Evolutionary conservation across 92 coral and sea anemone genomes (phyloP).

Genomic region (Parazoanthus atlanticus): DNA sequence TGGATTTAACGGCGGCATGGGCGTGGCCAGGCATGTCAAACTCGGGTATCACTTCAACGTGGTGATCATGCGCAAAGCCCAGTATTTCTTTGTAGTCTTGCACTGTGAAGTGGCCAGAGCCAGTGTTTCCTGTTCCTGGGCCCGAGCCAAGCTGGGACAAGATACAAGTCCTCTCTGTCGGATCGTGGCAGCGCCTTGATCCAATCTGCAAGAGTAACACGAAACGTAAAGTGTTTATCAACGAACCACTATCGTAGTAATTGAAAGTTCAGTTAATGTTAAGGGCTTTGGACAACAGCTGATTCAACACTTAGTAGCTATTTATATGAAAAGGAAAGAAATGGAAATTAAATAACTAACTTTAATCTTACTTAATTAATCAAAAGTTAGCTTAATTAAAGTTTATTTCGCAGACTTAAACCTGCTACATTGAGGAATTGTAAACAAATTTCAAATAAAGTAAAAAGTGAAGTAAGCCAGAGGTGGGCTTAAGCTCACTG

Average conservation of each 20-base stretch:
- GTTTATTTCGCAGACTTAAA: too few relatives aligned
- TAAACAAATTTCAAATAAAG: too few relatives aligned
- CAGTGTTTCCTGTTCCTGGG: constrained; percentile 72
- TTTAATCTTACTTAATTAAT: too few relatives aligned
- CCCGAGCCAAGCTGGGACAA: constrained; percentile 88
- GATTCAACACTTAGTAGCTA: background rate
- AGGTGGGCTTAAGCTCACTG: too few relatives aligned
- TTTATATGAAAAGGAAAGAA: background rate
- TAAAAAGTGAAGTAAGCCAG: too few relatives aligned
- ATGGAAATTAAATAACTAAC: too few relatives aligned
- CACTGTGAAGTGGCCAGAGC: constrained; percentile 61
- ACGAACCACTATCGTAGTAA: too few relatives aligned
- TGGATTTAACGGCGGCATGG: constrained; percentile 78
- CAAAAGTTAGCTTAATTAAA: too few relatives aligned
- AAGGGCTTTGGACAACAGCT: background rate
- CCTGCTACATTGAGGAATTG: too few relatives aligned
- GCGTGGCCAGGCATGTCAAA: constrained; percentile 93
- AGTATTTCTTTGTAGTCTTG: constrained; percentile 73
- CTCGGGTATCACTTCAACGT: constrained; percentile 75
- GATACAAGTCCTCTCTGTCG: constrained; percentile 63
- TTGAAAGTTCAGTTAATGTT: background rate
- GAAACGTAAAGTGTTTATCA: background rate
- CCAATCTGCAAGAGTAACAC: constrained; percentile 57
- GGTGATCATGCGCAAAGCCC: constrained; percentile 59
- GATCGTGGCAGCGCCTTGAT: constrained; percentile 75